Evolutionary conservation across 1,140 invertebrate genomes (phyloP).

Genomic region (Caerostris extrusa): DNA sequence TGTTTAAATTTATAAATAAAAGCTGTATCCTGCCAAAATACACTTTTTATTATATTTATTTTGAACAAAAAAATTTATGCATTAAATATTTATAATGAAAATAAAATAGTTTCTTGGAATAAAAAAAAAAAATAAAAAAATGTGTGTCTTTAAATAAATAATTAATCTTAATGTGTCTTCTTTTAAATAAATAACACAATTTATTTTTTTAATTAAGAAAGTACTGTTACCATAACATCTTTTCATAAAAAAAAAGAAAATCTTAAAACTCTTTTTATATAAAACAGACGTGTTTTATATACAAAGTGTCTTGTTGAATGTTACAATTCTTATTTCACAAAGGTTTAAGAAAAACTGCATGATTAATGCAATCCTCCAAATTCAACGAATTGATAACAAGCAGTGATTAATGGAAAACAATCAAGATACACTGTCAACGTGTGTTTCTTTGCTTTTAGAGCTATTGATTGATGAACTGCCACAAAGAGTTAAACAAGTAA

Average conservation of each 20-base stretch:
- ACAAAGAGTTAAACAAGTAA: conserved; percentile 4
- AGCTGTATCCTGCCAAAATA: no score
- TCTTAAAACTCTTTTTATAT: no score
- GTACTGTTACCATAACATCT: no score
- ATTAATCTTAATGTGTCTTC: neutral
- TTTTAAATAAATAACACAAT: neutral
- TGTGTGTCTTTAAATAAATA: neutral
- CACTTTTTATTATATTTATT: no score
- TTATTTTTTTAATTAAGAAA: neutral
- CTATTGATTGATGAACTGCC: conserved; percentile 41
- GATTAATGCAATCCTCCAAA: conserved; percentile 50
- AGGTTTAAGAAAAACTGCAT: neutral
- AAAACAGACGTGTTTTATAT: no score
- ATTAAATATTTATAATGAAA: neutral
- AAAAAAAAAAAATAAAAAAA: neutral
- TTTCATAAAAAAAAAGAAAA: no score
- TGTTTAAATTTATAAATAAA: no score
- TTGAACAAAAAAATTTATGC: no score
- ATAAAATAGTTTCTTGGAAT: neutral
- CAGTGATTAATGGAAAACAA: conserved; percentile 74
- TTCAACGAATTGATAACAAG: conserved; percentile 70
- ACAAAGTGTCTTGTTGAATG: no score
- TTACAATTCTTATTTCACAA: neutral
- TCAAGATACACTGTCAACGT: conserved; percentile 59
- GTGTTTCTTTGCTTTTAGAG: conserved; percentile 43